phyloP scores from a whole-genome alignment of 1,140 invertebrate genomes.

The Archivesica marissinica region DNA sequence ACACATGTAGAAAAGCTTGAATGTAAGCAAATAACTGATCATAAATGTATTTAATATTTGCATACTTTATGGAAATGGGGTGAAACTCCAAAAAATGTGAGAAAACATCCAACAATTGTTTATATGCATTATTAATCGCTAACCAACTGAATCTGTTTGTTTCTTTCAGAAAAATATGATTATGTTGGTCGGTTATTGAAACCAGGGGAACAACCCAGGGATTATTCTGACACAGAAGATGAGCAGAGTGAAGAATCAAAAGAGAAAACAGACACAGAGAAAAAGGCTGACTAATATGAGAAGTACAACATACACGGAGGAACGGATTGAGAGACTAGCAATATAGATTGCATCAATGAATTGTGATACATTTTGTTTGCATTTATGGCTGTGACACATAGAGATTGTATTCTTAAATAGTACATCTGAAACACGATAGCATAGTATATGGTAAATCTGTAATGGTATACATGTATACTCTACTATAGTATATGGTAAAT shows the following conservation, averaged over 20 bases:
- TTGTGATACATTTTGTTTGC: slow-evolving; percentile 14
- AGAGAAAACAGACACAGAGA: slow-evolving; percentile 70
- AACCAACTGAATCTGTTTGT: too few species aligned
- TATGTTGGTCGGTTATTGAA: slow-evolving; percentile 95
- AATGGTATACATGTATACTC: neutral
- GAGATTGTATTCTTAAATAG: neutral
- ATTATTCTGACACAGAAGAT: slow-evolving; percentile 95
- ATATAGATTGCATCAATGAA: neutral
- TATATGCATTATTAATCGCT: too few species aligned
- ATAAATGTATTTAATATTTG: too few species aligned
- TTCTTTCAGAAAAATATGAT: slow-evolving; percentile 97
- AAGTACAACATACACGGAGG: neutral
- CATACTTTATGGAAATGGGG: too few species aligned
- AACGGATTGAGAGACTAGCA: slow-evolving; percentile 2
- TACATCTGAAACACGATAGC: neutral
- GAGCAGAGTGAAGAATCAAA: slow-evolving; percentile 75
- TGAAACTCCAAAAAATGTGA: too few species aligned
- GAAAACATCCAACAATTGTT: too few species aligned
- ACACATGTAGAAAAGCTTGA: too few species aligned
- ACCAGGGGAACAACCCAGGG: slow-evolving; percentile 94
- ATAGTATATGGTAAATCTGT: neutral
- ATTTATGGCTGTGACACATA: slow-evolving; percentile 2
- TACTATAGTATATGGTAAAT: neutral
- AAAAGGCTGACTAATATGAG: slow-evolving; percentile 69
- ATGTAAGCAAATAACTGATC: too few species aligned